Evolutionary conservation across 2,888 invertebrate genomes (phyloP).

Genomic region (Ophion ventricosus): DNA sequence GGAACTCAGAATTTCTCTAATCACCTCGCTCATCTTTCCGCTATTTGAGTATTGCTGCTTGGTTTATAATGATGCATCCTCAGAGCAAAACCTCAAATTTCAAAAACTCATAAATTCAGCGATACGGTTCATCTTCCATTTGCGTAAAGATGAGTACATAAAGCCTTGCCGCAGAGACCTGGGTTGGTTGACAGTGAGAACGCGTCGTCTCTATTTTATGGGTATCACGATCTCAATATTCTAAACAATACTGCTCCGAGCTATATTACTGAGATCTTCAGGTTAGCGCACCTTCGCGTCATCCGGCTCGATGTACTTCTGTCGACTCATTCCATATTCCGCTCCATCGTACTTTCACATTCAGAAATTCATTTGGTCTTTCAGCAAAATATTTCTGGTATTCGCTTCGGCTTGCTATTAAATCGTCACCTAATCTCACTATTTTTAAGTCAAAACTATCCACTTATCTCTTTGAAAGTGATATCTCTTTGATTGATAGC

Average conservation of each 20-base stretch:
- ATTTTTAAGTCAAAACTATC: slow-evolving; percentile 70
- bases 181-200: slow-evolving; percentile 39
- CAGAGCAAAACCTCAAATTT: slow-evolving; percentile 33
- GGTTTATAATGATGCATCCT: slow-evolving; percentile 33
- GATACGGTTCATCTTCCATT: slow-evolving; percentile 49
- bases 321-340: not conserved
- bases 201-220: slow-evolving; percentile 6
- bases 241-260: not conserved
- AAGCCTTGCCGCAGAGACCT: slow-evolving; percentile 48
- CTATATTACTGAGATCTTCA: slow-evolving; percentile 12
- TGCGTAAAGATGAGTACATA: slow-evolving; percentile 39
- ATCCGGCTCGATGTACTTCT: not conserved
- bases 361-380: slow-evolving; percentile 18
- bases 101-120: slow-evolving; percentile 32
- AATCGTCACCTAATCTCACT: slow-evolving; percentile 64
- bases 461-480: slow-evolving; percentile 69
- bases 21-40: too few species aligned
- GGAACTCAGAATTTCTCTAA: too few species aligned
- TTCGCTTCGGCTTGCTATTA: slow-evolving; percentile 27
- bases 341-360: not conserved
- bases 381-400: slow-evolving; percentile 37
- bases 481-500: too few species aligned
- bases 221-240: not conserved
- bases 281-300: too few species aligned
- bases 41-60: slow-evolving; percentile 47